Evolutionary conservation across 2,888 invertebrate species (phyloP).

Genomic region (Tyria jacobaeae): DNA sequence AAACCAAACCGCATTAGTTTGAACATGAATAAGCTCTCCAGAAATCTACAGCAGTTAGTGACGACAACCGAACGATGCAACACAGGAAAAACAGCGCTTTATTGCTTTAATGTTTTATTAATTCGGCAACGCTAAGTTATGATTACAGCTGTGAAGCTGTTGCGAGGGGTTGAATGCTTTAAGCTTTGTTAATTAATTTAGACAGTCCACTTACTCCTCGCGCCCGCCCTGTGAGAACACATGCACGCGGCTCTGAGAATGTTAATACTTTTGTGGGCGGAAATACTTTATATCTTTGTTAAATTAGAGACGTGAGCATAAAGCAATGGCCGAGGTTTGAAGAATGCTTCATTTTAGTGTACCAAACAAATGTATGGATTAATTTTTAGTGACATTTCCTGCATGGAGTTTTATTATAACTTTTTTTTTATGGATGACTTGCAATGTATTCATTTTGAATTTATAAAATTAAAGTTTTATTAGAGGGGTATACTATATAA

Average conservation of each 20-base stretch:
- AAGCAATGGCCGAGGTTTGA: conserved; percentile 55
- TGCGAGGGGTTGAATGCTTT: conserved; percentile 60
- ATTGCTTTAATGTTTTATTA: conserved; percentile 60
- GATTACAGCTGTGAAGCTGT: conserved; percentile 70
- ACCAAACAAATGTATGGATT: conserved; percentile 61
- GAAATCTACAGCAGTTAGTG: conserved; percentile 72
- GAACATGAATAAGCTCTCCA: conserved; percentile 82
- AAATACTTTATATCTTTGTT: conserved; percentile 74
- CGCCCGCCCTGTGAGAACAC: conserved; percentile 67
- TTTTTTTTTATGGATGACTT: conserved; percentile 34
- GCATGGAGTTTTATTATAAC: conserved; percentile 30
- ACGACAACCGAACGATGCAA: conserved; percentile 63
- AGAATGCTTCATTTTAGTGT: conserved; percentile 54
- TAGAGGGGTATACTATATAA: background rate
- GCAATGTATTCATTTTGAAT: conserved; percentile 27
- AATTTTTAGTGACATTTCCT: conserved; percentile 68
- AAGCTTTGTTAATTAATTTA: conserved; percentile 82
- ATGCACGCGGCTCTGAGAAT: conserved; percentile 64
- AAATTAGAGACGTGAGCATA: conserved; percentile 67
- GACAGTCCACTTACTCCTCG: conserved; percentile 76
- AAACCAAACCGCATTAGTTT: conserved; percentile 77
- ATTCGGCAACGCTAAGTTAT: conserved; percentile 47
- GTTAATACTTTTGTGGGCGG: conserved; percentile 70
- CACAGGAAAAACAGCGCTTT: conserved; percentile 67
- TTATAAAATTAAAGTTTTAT: background rate